Base-by-base conservation (phyloP, 2,888 invertebrate species). In the Colletes collaris region DNA sequence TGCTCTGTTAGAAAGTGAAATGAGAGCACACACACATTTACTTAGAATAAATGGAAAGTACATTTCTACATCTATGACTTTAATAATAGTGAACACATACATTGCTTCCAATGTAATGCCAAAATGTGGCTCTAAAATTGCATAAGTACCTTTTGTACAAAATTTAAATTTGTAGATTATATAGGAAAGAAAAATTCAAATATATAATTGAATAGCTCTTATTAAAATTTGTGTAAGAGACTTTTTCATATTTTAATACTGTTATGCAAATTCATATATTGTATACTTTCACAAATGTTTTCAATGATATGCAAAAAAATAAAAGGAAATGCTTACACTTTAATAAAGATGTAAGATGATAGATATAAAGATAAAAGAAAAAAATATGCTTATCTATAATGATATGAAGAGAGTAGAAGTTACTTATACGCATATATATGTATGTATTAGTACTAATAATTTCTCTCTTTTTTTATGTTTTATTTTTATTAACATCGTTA, bases 1-100 rank as follows among this genome's bases (percentile, higher is more conserved):
- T 63, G 49, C 35, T 58, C 66, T 75, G 70, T 66, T 85, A 85
- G 85, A 85, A 85, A 85, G 85, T 85, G 77, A 85, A 85, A 85
- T 81, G 79, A 69, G 81, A 81, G 79, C 79, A 83, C 56, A 69
- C 56, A 69, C 73, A 76, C 77, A 70, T 62, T 50, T 44, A 63
- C 67, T 72, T 73, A 40, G 46, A 76, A 74, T 72, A 76, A 62
- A 76, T 81, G 71, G 68, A 83, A 83, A 85, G 83, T 83, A 58
- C 52, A 74, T 72, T 40, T 75, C 52, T n/a, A 27, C 16, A 37
- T 53, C 69, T 79, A 59, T 49, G 52, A 64, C 55, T 60, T 35
- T 71, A 75, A 72, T 59, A 62, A 58, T 40, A 49, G 3, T n/a
- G 40, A 16, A 55, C 19, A 63, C 50, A 53, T 40, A 10, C 53